These are phyloP conservation scores for Thereva nobilitata DNA, from an alignment of 2,888 invertebrate genomes.

Conservation along the genomic window DNA sequence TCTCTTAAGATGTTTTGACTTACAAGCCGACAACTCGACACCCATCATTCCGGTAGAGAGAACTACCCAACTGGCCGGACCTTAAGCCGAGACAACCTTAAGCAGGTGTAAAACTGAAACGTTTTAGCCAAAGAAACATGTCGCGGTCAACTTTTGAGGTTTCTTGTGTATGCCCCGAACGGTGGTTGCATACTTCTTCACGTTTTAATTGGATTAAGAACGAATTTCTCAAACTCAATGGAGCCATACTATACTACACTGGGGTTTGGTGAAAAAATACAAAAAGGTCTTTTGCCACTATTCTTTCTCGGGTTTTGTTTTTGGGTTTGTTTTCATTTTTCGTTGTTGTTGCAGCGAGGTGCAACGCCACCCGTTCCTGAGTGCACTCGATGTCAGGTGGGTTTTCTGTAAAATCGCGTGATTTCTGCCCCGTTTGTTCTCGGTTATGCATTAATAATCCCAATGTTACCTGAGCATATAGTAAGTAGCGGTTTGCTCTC, in stretches of 20 bases:
- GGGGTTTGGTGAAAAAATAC: conserved; percentile 1
- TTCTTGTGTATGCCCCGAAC: not conserved
- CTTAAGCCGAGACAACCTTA: conserved; percentile 5
- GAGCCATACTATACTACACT: not conserved
- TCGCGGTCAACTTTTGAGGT: not conserved
- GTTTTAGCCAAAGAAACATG: not conserved
- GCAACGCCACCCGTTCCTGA: too few species aligned
- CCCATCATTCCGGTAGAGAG: too few species aligned
- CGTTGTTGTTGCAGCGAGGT: too few species aligned
- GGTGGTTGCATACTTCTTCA: too few species aligned
- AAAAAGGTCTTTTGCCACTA: not conserved
- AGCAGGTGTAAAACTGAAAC: conserved; percentile 16
- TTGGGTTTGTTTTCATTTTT: too few species aligned
- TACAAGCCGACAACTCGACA: too few species aligned
- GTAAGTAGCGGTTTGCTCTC: conserved; percentile 12
- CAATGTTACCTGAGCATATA: not conserved
- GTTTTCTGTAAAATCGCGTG: conserved; percentile 7
- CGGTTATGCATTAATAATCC: conserved; percentile 12
- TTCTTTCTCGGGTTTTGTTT: too few species aligned
- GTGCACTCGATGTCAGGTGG: not conserved
- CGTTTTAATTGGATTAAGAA: too few species aligned
- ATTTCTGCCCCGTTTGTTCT: conserved; percentile 17
- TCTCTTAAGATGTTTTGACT: too few species aligned
- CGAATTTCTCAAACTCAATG: too few species aligned
- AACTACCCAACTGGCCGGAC: too few species aligned